A percentile compares a stretch with the other conserved stretches of the same genome.
phyloP scores from a whole-genome alignment of 2,113 vertebrate genomes.

The Dromaius novaehollandiae region DNA sequence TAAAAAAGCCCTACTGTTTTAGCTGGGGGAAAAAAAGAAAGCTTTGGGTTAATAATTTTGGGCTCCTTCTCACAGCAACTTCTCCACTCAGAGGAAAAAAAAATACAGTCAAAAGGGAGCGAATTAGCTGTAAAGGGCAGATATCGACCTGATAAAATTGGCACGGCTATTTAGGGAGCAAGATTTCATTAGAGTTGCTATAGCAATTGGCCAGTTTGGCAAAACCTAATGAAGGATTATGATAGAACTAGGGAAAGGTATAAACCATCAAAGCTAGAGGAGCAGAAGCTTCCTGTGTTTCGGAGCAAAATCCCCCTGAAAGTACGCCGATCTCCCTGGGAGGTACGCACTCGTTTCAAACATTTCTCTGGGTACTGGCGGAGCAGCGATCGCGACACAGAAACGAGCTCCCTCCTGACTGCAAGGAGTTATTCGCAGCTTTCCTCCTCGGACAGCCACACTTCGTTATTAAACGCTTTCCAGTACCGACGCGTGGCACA shows the following conservation, averaged over 20 bases:
- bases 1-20: neutral
- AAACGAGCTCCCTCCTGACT: neutral
- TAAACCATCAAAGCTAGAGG: conserved; percentile 13
- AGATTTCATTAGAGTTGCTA: conserved; percentile 70
- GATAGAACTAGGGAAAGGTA: conserved; percentile 38
- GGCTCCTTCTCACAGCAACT: neutral
- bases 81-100: neutral
- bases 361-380: neutral
- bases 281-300: conserved; percentile 37
- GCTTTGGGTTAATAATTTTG: conserved; percentile 22
- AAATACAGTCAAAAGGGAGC: neutral
- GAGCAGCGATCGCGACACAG: neutral
- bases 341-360: conserved; percentile 1
- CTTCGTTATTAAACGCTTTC: conserved; percentile 25
- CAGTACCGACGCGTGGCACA: neutral
- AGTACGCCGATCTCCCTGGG: conserved; percentile 34
- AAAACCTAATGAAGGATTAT: conserved; percentile 64
- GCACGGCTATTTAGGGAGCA: conserved; percentile 53
- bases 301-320: conserved; percentile 22
- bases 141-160: conserved; percentile 54
- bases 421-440: neutral
- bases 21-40: neutral
- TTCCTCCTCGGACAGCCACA: neutral
- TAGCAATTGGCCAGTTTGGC: conserved; percentile 63
- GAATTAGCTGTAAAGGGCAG: conserved; percentile 45